These are phyloP conservation scores for Rhynchomys soricoides DNA, from an alignment of 2,113 vertebrate species.

Conservation along the genomic window DNA sequence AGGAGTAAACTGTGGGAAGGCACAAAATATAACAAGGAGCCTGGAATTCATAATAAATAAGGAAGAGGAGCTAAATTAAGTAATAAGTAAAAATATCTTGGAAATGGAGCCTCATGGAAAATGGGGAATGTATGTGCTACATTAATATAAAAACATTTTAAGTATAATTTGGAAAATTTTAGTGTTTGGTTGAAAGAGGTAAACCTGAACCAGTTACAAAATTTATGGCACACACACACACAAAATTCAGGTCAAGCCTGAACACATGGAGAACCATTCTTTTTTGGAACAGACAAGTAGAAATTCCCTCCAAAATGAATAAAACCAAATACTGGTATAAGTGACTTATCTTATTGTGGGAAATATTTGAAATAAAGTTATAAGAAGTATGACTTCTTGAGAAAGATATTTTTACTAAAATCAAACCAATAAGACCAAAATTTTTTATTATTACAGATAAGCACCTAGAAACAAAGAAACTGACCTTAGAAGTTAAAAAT, in stretches of 20 bases:
- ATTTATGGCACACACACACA: background rate
- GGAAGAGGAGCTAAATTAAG: conserved; percentile 4
- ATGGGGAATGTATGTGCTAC: background rate
- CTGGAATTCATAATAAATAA: conserved; percentile 6
- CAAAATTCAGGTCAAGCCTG: too few species aligned
- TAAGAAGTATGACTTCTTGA: background rate
- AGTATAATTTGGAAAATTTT: background rate
- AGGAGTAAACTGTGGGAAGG: background rate
- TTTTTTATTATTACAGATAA: background rate
- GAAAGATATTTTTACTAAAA: conserved; percentile 25
- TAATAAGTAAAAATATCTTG: background rate
- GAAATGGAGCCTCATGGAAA: background rate
- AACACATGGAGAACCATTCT: background rate
- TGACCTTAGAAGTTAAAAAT: conserved; percentile 17
- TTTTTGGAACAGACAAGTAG: background rate
- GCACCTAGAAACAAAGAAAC: background rate
- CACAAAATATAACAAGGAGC: background rate
- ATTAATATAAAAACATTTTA: background rate
- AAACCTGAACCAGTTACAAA: background rate
- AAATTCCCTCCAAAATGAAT: background rate
- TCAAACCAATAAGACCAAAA: background rate
- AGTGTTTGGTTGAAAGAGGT: background rate
- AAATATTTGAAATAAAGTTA: conserved; percentile 26
- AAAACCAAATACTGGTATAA: background rate
- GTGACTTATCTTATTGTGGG: background rate